phyloP scores from a whole-genome alignment of 2,797 vertebrate genomes.

The Paramormyrops hopkinsi region DNA sequence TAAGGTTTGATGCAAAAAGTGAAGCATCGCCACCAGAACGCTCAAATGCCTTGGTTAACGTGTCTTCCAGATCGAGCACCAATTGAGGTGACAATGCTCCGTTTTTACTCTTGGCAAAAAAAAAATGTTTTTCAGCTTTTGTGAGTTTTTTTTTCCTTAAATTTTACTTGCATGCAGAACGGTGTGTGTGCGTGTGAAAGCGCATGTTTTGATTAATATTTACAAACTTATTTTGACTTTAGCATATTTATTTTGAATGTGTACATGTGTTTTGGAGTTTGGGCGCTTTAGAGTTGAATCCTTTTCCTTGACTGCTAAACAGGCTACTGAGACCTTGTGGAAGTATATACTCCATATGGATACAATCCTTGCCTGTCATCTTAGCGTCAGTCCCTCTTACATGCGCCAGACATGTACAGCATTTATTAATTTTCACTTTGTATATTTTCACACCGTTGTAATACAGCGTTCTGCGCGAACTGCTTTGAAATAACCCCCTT shows the following conservation, averaged over 20 bases:
- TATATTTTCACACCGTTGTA: background rate
- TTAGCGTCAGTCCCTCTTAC: conserved; percentile 34
- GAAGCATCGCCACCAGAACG: conserved; percentile 36
- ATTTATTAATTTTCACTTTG: background rate
- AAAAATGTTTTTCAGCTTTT: background rate
- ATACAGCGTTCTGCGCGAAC: background rate
- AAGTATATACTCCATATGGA: background rate
- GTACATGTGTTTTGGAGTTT: conserved; percentile 7
- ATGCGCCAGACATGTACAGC: background rate
- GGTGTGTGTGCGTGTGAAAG: conserved; percentile 22
- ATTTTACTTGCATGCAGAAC: conserved; percentile 23
- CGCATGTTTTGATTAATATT: conserved; percentile 16
- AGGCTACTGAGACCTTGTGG: background rate
- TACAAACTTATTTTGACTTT: background rate
- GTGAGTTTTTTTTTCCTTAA: background rate
- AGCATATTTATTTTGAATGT: conserved; percentile 12
- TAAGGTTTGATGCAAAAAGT: conserved; percentile 27
- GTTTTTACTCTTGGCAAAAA: background rate
- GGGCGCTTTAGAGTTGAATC: conserved; percentile 23
- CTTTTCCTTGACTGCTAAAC: background rate
- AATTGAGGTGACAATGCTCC: conserved; percentile 21
- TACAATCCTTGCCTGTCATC: conserved; percentile 42
- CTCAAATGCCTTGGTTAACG: conserved; percentile 57
- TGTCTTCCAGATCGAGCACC: conserved; percentile 44
- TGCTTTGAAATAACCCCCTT: conserved; percentile 3